phyloP scores from a whole-genome alignment of 2,888 invertebrate species.

The Creontiades dilutus region DNA sequence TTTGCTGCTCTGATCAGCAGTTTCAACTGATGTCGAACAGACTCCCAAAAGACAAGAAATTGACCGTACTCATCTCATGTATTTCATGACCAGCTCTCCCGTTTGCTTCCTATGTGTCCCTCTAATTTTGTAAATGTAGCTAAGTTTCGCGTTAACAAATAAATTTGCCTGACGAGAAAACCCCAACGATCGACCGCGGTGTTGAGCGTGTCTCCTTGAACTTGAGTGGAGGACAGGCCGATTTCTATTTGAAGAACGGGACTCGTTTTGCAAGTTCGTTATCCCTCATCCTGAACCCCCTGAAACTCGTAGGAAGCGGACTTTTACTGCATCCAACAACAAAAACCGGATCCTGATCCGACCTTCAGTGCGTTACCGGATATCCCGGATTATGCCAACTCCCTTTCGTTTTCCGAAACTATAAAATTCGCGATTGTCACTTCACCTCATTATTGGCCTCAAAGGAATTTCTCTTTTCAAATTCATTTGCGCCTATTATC shows the following conservation, averaged over 20 bases:
- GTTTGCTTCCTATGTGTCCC: too few relatives aligned
- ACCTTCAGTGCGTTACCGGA: background rate
- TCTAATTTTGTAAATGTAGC: too few relatives aligned
- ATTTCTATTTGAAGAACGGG: constrained; percentile 55
- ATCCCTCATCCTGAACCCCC: background rate
- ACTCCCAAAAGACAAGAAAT: too few relatives aligned
- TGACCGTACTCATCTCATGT: too few relatives aligned
- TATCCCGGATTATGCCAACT: background rate
- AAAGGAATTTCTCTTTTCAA: background rate
- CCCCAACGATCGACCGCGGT: too few relatives aligned
- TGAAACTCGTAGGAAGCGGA: constrained; percentile 28
- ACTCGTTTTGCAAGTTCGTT: constrained; percentile 38
- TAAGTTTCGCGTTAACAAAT: too few relatives aligned
- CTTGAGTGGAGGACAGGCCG: constrained; percentile 2
- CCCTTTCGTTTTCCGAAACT: constrained; percentile 6
- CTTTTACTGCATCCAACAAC: constrained; percentile 12
- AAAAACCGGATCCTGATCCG: background rate
- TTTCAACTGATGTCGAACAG: too few relatives aligned
- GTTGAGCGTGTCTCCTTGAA: background rate
- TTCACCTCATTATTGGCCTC: background rate
- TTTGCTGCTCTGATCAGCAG: too few relatives aligned
- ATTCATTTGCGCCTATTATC: background rate
- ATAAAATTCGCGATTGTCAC: background rate
- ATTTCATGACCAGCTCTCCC: too few relatives aligned
- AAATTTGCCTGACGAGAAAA: too few relatives aligned